Evolutionary conservation across 2,888 invertebrate species (phyloP).

Genomic region (Coecobrya sp.): DNA sequence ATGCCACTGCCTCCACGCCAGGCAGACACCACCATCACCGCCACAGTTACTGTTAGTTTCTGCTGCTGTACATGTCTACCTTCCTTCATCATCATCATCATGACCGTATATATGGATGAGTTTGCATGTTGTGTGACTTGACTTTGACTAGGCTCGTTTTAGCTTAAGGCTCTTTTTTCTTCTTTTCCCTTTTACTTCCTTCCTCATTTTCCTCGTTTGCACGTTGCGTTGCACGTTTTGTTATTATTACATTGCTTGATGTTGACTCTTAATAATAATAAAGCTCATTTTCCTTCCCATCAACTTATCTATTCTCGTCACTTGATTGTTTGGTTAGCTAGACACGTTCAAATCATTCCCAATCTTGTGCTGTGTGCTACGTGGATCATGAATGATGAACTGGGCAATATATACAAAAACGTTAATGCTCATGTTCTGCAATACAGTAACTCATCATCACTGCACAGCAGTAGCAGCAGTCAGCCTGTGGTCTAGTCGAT

Average conservation of each 20-base stretch:
- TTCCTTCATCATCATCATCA: not conserved
- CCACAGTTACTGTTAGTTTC: slow-evolving; percentile 38
- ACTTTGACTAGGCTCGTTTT: slow-evolving; percentile 58
- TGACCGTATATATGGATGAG: not conserved
- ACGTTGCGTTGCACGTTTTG: slow-evolving; percentile 44
- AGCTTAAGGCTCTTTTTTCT: slow-evolving; percentile 64
- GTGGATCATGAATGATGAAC: not conserved
- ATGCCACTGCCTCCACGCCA: slow-evolving; percentile 8
- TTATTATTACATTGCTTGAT: slow-evolving; percentile 66
- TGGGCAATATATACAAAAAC: not conserved
- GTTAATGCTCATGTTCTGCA: not conserved
- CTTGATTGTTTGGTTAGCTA: slow-evolving; percentile 44
- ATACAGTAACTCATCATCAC: slow-evolving; percentile 35
- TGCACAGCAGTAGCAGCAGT: slow-evolving; percentile 55
- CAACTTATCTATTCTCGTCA: slow-evolving; percentile 50
- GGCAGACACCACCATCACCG: slow-evolving; percentile 40
- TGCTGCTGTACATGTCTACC: not conserved
- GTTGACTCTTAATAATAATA: slow-evolving; percentile 70
- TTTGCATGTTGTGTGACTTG: slow-evolving; percentile 60
- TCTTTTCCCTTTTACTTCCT: slow-evolving; percentile 66
- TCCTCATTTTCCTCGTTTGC: slow-evolving; percentile 58
- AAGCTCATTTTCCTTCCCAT: slow-evolving; percentile 77
- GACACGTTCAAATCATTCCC: slow-evolving; percentile 42
- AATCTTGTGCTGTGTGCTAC: slow-evolving; percentile 7
- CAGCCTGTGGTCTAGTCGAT: slow-evolving; percentile 80